These are phyloP conservation scores for Lasioglossum zephyrum DNA, from an alignment of 2,888 invertebrate species.

Conservation along the genomic window DNA sequence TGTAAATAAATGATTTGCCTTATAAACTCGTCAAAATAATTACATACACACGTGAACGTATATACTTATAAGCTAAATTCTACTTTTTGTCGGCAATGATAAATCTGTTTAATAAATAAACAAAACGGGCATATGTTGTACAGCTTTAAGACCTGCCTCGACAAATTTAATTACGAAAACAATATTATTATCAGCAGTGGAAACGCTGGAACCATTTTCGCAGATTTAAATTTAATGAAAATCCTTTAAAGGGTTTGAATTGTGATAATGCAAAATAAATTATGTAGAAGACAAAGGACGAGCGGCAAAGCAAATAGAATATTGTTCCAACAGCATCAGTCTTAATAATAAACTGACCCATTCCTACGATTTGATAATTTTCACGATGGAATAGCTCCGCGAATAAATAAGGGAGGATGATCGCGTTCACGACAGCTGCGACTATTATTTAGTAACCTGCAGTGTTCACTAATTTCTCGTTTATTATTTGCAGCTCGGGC, in stretches of 20 bases:
- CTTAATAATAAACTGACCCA: not conserved
- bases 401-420: conserved; percentile 10
- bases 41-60: too few species aligned
- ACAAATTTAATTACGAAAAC: not conserved
- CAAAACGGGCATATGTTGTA: not conserved
- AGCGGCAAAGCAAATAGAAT: not conserved
- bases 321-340: not conserved
- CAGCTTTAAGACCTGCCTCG: not conserved
- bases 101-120: not conserved
- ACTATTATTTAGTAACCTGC: conserved; percentile 23
- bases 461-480: conserved; percentile 14
- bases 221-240: not conserved
- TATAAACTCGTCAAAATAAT: too few species aligned
- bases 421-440: not conserved
- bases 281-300: not conserved
- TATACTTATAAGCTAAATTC: too few species aligned
- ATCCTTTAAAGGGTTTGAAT: not conserved
- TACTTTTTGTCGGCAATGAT: too few species aligned
- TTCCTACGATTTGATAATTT: not conserved
- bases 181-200: not conserved
- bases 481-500: conserved; percentile 35
- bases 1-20: not conserved
- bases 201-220: not conserved
- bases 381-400: not conserved
- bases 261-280: not conserved